Evolutionary conservation across 2,113 vertebrate species (phyloP).

Genomic region (Microtus montanus): DNA sequence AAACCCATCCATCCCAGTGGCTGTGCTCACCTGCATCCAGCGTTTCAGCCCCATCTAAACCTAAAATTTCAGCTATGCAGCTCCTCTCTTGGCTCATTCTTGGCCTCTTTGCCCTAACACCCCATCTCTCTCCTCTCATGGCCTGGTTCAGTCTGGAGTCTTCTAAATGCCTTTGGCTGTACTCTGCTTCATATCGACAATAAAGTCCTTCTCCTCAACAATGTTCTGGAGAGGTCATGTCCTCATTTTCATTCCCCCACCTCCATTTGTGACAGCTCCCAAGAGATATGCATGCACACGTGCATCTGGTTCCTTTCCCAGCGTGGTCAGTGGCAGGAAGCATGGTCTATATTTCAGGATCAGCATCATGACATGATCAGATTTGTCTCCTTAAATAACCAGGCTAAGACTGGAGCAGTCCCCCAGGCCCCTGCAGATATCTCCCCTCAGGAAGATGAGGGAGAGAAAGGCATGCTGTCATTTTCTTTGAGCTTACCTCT

Average conservation of each 20-base stretch:
- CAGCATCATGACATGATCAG: background rate
- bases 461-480: background rate
- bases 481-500: background rate
- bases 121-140: background rate
- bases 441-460: background rate
- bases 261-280: background rate
- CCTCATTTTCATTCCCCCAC: background rate
- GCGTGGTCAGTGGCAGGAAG: background rate
- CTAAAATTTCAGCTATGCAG: background rate
- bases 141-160: background rate
- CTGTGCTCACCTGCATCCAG: background rate
- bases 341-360: background rate
- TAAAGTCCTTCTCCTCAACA: background rate
- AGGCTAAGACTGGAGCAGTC: background rate
- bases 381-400: background rate
- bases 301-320: background rate
- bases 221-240: too few relatives aligned
- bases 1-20: background rate
- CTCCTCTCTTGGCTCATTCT: background rate
- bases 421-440: background rate
- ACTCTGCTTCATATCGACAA: too few relatives aligned
- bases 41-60: background rate
- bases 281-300: background rate
- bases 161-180: background rate
- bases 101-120: background rate